A percentile compares a stretch with the other conserved stretches of the same genome.
Conservation (phyloP, 2,888 invertebrate species). For the Germaria angustata region DNA sequence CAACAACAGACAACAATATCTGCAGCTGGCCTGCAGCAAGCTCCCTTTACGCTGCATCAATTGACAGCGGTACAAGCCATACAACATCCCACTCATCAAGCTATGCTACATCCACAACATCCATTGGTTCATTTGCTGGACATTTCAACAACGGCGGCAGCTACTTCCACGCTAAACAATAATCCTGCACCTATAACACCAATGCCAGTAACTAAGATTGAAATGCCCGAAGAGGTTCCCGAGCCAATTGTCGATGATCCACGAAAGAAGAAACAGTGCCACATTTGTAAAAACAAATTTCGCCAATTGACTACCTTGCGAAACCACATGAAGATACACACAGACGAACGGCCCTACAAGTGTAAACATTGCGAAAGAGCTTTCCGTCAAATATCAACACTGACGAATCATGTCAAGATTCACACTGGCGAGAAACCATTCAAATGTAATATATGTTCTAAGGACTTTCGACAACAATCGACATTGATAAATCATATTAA, state of each 20-base stretch:
- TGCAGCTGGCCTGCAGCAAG: constrained; percentile 74
- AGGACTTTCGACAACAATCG: constrained; percentile 77
- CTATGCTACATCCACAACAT: constrained; percentile 77
- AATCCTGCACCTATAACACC: constrained; percentile 75
- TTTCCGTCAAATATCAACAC: constrained; percentile 77
- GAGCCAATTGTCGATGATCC: constrained; percentile 76
- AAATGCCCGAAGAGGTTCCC: constrained; percentile 74
- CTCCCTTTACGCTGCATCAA: constrained; percentile 76
- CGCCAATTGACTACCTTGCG: constrained; percentile 76
- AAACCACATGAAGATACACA: constrained; percentile 78
- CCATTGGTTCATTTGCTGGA: constrained; percentile 76
- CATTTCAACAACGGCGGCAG: constrained; percentile 73
- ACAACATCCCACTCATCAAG: constrained; percentile 77
- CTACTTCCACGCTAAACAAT: constrained; percentile 71
- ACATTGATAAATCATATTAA: constrained; percentile 77
- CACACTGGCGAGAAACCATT: constrained; percentile 77
- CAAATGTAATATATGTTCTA: constrained; percentile 77
- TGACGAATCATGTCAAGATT: constrained; percentile 77
- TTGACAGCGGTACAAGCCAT: constrained; percentile 77
- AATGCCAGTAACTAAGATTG: constrained; percentile 72
- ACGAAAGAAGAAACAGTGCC: constrained; percentile 77
- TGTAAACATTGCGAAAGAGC: constrained; percentile 77
- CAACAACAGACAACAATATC: constrained; percentile 75
- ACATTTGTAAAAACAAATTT: constrained; percentile 78
- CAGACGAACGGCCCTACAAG: constrained; percentile 77